Conservation (phyloP, 2,888 invertebrate genomes). For the Acholoe squamosa region DNA sequence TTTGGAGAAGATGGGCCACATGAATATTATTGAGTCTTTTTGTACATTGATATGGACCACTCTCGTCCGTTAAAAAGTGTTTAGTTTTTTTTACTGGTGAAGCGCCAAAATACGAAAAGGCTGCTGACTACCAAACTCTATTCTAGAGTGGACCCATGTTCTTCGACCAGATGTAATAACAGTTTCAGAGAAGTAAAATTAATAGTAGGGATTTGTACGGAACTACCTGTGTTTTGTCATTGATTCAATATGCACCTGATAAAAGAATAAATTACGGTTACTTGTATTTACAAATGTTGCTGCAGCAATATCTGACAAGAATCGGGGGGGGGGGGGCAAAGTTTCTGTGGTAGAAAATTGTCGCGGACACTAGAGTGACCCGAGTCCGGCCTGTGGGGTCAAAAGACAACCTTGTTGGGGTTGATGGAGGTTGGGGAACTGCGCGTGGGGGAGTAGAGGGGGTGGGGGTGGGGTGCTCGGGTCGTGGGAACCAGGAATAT, state of each 20-base stretch:
- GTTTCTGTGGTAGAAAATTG: no score
- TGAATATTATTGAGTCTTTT: neutral
- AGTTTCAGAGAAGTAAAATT: slow-evolving; percentile 39
- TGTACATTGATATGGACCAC: slow-evolving; percentile 7
- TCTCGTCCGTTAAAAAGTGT: slow-evolving; percentile 1
- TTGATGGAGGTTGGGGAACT: no score
- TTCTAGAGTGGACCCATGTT: neutral
- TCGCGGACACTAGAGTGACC: no score
- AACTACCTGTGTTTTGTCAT: slow-evolving; percentile 14
- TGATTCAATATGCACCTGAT: neutral
- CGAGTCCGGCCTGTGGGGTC: no score
- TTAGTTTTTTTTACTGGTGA: neutral
- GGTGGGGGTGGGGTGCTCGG: no score
- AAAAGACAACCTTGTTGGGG: no score
- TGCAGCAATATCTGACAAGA: no score
- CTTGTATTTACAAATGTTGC: no score
- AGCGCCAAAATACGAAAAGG: neutral
- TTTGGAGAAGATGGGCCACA: neutral
- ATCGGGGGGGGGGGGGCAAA: no score
- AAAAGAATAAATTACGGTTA: no score
- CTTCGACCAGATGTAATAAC: slow-evolving; percentile 1
- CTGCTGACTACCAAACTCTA: neutral
- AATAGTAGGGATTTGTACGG: slow-evolving; percentile 55
- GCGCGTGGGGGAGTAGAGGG: no score
- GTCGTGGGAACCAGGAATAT: no score